A percentile compares a stretch with the other conserved stretches of the same genome.
phyloP scores from a whole-genome alignment of 2,113 vertebrate genomes.

The Mustela lutreola region DNA sequence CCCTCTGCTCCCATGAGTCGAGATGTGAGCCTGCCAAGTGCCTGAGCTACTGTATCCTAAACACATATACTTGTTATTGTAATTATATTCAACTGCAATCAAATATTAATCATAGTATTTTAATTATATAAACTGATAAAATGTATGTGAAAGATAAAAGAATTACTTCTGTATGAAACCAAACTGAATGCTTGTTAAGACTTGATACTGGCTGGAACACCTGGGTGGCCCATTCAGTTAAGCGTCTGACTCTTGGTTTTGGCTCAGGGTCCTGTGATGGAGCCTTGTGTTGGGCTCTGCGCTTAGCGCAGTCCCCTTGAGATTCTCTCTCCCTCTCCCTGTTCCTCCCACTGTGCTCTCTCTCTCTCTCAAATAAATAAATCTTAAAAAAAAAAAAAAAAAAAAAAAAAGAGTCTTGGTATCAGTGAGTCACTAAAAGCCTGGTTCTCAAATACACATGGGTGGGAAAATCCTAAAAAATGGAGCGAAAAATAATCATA shows the following conservation, averaged over 20 bases:
- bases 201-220: not conserved
- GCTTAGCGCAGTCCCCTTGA: not conserved
- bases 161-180: not conserved
- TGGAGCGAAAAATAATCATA: not conserved
- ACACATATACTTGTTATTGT: not conserved
- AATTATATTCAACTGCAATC: constrained; percentile 22
- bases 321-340: not conserved
- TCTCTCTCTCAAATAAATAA: not conserved
- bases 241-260: no score
- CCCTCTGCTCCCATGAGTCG: not conserved
- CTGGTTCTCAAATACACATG: not conserved
- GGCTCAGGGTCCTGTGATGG: not conserved
- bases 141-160: not conserved
- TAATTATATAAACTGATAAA: not conserved
- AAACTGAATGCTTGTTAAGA: not conserved
- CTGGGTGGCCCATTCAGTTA: no score
- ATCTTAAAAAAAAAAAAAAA: not conserved
- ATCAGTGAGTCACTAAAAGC: constrained; percentile 15
- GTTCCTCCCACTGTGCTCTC: not conserved
- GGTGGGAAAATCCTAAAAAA: not conserved
- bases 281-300: not conserved
- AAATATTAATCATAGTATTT: not conserved
- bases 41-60: not conserved
- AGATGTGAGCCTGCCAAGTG: not conserved
- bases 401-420: not conserved